Evolutionary conservation across 2,113 vertebrate genomes (phyloP), one percentile per base, ranked within the genome.

Genomic region (Tragelaphus scriptus): DNA sequence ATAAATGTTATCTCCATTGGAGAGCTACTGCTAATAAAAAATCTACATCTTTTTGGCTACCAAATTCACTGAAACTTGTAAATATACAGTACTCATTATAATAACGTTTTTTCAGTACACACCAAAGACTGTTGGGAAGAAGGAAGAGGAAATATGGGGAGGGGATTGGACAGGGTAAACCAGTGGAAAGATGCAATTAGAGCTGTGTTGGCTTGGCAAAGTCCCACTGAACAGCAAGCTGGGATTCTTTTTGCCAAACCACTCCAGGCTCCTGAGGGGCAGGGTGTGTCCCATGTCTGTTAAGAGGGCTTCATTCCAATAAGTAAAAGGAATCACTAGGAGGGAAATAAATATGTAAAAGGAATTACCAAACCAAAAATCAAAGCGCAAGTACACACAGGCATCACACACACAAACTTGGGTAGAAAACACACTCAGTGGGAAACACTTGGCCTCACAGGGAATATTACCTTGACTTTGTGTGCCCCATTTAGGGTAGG

Each of bases 1-100:
- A 97, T 98, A 99, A 99, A 99, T 98, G 98, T 99, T 98, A 98
- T 98, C 98, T 97, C 98, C 98, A 89, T 84, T 98, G 98, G 98
- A 98, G 98, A 98, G 81, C 98, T 97, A 97, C 95, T 98, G 98
- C 98, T 95, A 98, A 98, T 98, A 98, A 98, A 98, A 92, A 61
- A 51, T 94, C 51, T 97, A 96, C 97, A 94, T 98, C 90, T 98
- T 97, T 98, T 98, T 97, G 98, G 97, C 98, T 98, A 98, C 93
- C 90, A 98, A 96, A 98, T 98, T 97, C 95, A 98, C 93, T 96
- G 97, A 98, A 98, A 97, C 59, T 98, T 96, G 96, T 98, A 98
- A 99, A 98, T 97, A 98, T 61, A 93, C 96, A 98, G 94, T 92
- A 96, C 85, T 99, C 94, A 94, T 98, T 98, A 98, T 94, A 98